Base-by-base conservation (phyloP, 2,888 invertebrate species). In the Callimorpha dominula region DNA sequence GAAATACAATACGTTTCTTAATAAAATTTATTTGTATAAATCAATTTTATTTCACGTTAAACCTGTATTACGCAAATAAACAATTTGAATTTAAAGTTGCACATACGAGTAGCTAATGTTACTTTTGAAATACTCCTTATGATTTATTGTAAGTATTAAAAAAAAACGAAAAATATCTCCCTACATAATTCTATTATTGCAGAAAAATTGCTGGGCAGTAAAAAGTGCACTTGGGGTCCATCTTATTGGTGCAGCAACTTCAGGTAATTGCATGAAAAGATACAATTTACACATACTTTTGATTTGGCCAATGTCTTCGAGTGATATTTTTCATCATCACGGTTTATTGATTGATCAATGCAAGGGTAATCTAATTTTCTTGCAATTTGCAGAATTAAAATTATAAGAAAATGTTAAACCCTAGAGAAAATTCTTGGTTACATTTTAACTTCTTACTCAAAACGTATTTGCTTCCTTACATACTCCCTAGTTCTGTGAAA, bases 191-290 rank as follows among this genome's bases (percentile, higher is more conserved):
- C 4, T 77, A 14, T 54, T 43, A 77, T 87, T 83, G 43, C 87
- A 89, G 91, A 73, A 57, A 74, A 79, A 17, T 86, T 97, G 46
- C 79, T 97, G 67, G 97, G 97, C 52, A 92, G 93, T 68, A 95
- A 96, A 66, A 96, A 96, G 86, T 98, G 98, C 89, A 97, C 97
- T 9, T 97, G 97, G 97, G 98, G 98, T 11, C 98, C 98, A 6
- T 94, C 97, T 0, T 98, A 97, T 87, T 98, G 98, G 98, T 98
- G 98, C 91, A 95, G 95, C 78, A 97, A 96, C 86, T 90, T 94
- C 87, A 93, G 92, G 94, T 94, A 85, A 86, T 65, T 71, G 54
- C 20, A 65, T 65, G 0, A 40, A 9, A 65, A 31, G 20, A 31
- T 15, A 7, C 49, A 31, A 49, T 49, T 65, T 15, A 65, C 1